Percentiles rank a stretch among this genome's conserved stretches.
These are phyloP conservation scores for Drosophila suboccidentalis DNA, from an alignment of 2,888 invertebrate species.

Conservation along the genomic window DNA sequence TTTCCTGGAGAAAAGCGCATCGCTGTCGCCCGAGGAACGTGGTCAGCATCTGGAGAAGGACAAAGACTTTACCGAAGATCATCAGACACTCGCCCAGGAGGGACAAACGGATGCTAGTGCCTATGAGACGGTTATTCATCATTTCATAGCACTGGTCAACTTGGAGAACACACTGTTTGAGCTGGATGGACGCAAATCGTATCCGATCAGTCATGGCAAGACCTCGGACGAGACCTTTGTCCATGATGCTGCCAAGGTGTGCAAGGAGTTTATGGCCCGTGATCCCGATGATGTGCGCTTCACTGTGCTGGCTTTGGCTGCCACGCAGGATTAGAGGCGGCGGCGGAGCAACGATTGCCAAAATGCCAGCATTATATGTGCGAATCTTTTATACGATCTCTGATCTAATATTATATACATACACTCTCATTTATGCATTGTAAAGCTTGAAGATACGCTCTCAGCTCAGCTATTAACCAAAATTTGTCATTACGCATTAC, in stretches of 20 bases:
- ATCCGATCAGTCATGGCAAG: constrained; percentile 94
- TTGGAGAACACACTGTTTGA: constrained; percentile 94
- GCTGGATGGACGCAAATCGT: constrained; percentile 92
- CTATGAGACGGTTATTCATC: constrained; percentile 93
- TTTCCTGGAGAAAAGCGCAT: constrained; percentile 90
- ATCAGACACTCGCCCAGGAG: constrained; percentile 94
- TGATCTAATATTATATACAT: constrained; percentile 36
- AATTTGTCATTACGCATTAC: constrained; percentile 31
- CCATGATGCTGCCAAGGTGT: constrained; percentile 93
- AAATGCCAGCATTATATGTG: constrained; percentile 9
- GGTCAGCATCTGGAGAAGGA: constrained; percentile 91
- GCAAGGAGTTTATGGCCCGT: constrained; percentile 94
- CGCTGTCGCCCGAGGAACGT: constrained; percentile 90
- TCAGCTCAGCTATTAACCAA: constrained; percentile 22
- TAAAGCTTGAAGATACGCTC: constrained; percentile 17
- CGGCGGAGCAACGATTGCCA: background rate
- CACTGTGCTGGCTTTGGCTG: constrained; percentile 93
- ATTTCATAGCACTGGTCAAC: constrained; percentile 95
- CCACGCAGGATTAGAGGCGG: constrained; percentile 86
- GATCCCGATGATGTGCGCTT: constrained; percentile 96
- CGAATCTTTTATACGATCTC: constrained; percentile 53
- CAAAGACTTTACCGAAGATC: constrained; percentile 91
- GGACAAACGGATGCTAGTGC: constrained; percentile 95
- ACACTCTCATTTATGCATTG: constrained; percentile 27
- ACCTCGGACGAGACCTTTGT: constrained; percentile 91